A percentile compares a stretch with the other conserved stretches of the same genome.
These are phyloP conservation scores for Miniopterus natalensis DNA, from an alignment of 2,113 vertebrate genomes.

Conservation along the genomic window DNA sequence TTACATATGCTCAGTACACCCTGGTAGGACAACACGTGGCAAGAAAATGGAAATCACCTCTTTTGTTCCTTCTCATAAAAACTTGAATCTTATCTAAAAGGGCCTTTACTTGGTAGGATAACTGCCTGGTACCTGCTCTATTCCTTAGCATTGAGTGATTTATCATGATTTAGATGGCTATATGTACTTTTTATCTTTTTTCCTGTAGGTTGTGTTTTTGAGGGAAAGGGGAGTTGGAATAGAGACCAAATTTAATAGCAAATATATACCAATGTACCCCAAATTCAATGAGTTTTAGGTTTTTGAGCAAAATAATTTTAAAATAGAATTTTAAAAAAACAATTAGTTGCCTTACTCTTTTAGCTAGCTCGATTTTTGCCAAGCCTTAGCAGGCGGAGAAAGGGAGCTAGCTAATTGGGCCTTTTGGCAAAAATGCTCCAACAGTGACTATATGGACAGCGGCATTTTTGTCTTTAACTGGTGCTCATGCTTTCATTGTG, in stretches of 20 bases:
- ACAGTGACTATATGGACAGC: not conserved
- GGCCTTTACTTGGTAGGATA: not conserved
- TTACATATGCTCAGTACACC: not conserved
- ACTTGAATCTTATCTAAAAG: not conserved
- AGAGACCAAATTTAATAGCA: not conserved
- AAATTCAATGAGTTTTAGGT: not conserved
- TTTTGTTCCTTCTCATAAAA: slow-evolving; percentile 66
- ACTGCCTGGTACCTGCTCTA: not conserved
- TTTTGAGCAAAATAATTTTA: slow-evolving; percentile 46
- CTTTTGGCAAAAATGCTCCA: not conserved
- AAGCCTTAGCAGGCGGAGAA: not conserved
- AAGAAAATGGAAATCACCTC: slow-evolving; percentile 18
- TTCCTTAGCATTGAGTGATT: not conserved
- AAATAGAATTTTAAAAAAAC: not conserved
- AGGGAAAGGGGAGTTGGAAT: not conserved
- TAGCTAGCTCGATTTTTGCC: not conserved
- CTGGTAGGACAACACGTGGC: slow-evolving; percentile 21
- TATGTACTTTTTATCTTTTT: too few relatives aligned
- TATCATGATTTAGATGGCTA: not conserved
- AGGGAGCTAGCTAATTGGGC: not conserved
- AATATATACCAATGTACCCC: not conserved
- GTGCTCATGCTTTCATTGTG: not conserved
- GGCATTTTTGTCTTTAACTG: not conserved
- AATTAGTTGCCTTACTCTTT: not conserved
- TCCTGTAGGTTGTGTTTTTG: not conserved